phyloP scores from a whole-genome alignment of 2,888 invertebrate genomes.

The Hemaris fuciformis region DNA sequence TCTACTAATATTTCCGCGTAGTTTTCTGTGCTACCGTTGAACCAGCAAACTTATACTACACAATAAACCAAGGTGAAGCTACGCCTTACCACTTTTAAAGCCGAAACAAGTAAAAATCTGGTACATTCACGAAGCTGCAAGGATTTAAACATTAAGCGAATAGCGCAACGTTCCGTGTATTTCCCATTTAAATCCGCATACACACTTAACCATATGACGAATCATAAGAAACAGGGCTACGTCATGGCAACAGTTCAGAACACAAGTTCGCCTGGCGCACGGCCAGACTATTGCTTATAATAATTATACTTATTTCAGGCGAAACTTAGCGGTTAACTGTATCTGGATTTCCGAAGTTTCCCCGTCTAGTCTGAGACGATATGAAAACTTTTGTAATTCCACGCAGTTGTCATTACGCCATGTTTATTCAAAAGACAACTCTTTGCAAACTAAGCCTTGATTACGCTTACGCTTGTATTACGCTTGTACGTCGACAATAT shows the following conservation, averaged over 20 bases:
- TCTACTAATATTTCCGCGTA: no score
- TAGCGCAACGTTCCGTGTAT: neutral
- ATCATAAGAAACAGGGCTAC: slow-evolving; percentile 10
- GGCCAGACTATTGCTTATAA: slow-evolving; percentile 29
- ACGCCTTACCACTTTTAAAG: no score
- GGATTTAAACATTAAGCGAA: neutral
- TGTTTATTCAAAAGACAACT: neutral
- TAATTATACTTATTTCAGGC: slow-evolving; percentile 34
- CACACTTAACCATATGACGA: neutral
- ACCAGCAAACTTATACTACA: no score
- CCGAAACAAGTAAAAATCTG: no score
- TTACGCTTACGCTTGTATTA: no score
- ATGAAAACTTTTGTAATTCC: neutral
- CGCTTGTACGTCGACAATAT: no score
- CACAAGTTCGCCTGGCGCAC: slow-evolving; percentile 29
- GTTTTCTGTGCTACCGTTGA: no score
- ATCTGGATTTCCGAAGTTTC: slow-evolving; percentile 21
- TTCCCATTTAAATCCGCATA: neutral
- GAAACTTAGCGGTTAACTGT: slow-evolving; percentile 19
- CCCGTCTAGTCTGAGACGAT: slow-evolving; percentile 13
- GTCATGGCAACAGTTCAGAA: slow-evolving; percentile 19
- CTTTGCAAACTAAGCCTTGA: neutral
- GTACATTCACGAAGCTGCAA: neutral
- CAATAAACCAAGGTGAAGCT: no score
- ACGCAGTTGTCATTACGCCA: neutral